A percentile compares a stretch with the other conserved stretches of the same genome.
These are phyloP conservation scores for Rhincodon typus DNA, from an alignment of 2,797 vertebrate species.

Conservation along the genomic window DNA sequence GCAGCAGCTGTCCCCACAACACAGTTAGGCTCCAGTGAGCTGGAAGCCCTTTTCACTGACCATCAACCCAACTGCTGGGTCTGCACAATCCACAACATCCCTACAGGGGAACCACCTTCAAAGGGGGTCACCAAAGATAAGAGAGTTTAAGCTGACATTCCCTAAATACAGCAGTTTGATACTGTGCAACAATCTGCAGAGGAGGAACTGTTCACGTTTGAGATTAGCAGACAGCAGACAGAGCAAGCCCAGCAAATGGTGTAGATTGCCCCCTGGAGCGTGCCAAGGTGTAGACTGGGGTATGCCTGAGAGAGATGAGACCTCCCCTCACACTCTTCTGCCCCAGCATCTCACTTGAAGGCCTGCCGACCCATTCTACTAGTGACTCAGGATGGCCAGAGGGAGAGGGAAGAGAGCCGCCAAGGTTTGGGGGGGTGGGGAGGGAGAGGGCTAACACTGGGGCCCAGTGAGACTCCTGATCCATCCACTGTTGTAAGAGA, in stretches of 20 bases:
- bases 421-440: too few relatives aligned
- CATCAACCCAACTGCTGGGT: neutral
- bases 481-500: neutral
- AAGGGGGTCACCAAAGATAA: too few relatives aligned
- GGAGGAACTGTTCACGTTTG: too few relatives aligned
- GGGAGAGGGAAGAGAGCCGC: too few relatives aligned
- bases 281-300: neutral
- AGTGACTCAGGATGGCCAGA: too few relatives aligned
- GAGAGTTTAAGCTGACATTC: neutral
- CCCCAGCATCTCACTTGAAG: too few relatives aligned
- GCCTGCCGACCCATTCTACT: neutral
- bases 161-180: neutral
- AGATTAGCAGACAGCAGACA: neutral
- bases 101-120: neutral
- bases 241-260: neutral
- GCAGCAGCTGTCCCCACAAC: neutral
- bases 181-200: neutral
- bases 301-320: neutral
- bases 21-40: too few relatives aligned
- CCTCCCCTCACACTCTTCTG: too few relatives aligned
- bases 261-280: neutral
- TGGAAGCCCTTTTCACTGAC: too few relatives aligned
- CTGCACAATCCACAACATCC: too few relatives aligned
- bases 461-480: neutral
- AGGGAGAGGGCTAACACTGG: neutral